phyloP scores from a whole-genome alignment of 1,140 invertebrate genomes.

The Dolichoris vasculosae region DNA sequence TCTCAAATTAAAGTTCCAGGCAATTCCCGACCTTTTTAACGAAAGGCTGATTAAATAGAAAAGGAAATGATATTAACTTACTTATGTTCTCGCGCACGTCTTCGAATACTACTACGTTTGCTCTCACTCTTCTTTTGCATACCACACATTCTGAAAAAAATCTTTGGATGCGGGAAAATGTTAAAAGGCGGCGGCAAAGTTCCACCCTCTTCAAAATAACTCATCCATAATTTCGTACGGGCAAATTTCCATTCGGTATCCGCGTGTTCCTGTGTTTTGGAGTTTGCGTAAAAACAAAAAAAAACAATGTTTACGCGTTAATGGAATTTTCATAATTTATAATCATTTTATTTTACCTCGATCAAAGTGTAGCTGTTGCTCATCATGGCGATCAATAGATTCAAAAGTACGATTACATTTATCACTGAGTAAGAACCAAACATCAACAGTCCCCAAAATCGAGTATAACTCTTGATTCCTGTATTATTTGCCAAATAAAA shows the following conservation, averaged over 20 bases:
- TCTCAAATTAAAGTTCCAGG: neutral
- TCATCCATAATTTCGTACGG: conserved; percentile 90
- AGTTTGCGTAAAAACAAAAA: neutral
- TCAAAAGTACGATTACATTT: conserved; percentile 89
- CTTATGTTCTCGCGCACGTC: conserved; percentile 68
- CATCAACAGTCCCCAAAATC: conserved; percentile 88
- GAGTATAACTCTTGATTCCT: conserved; percentile 85
- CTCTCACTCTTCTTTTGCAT: conserved; percentile 79
- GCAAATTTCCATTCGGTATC: conserved; percentile 96
- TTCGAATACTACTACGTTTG: conserved; percentile 79
- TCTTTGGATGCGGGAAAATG: conserved; percentile 83
- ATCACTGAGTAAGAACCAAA: conserved; percentile 89
- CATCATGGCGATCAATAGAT: conserved; percentile 94
- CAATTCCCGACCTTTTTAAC: neutral
- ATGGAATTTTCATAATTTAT: neutral
- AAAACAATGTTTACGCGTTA: neutral
- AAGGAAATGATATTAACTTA: conserved; percentile 51
- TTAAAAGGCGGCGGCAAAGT: conserved; percentile 92
- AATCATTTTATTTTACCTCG: conserved; percentile 71
- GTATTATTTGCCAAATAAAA: neutral
- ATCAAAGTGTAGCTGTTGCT: conserved; percentile 91
- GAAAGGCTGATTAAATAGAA: conserved; percentile 1
- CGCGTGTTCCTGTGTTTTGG: conserved; percentile 81
- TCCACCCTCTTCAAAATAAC: conserved; percentile 90
- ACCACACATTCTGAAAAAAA: conserved; percentile 79